Conservation (phyloP, 2,888 invertebrate genomes). For the Euzophera pinguis region DNA sequence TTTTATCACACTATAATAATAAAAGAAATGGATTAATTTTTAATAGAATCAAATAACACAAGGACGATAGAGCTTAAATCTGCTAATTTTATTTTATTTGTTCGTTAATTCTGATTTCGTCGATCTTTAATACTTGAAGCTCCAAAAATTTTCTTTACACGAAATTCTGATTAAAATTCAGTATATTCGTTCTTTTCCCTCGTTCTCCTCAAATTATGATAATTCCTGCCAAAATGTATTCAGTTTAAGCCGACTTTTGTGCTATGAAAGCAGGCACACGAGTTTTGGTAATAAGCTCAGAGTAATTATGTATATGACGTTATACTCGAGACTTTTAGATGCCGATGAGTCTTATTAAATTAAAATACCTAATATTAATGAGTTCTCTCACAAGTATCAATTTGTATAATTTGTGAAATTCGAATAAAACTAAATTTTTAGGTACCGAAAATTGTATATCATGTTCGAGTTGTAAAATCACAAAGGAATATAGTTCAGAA, state of each 20-base stretch:
- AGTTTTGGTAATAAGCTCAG: not conserved
- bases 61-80: too few relatives aligned
- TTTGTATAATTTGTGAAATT: too few relatives aligned
- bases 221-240: slow-evolving; percentile 12
- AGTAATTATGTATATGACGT: not conserved
- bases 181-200: slow-evolving; percentile 7
- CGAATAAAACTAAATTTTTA: too few relatives aligned
- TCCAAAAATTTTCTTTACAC: slow-evolving; percentile 6
- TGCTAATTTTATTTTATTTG: not conserved
- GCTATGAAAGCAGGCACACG: slow-evolving; percentile 7
- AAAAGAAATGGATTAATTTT: too few relatives aligned
- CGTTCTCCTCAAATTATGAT: slow-evolving; percentile 10
- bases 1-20: too few relatives aligned
- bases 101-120: slow-evolving; percentile 19
- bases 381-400: too few relatives aligned
- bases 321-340: not conserved
- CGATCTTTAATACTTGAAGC: not conserved
- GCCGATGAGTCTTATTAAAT: not conserved
- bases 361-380: not conserved
- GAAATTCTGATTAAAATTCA: slow-evolving; percentile 11
- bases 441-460: too few relatives aligned
- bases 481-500: too few relatives aligned
- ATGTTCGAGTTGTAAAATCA: too few relatives aligned
- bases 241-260: slow-evolving; percentile 12
- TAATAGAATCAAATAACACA: too few relatives aligned